phyloP scores from a whole-genome alignment of 2,113 vertebrate species.

The Esox niger region DNA sequence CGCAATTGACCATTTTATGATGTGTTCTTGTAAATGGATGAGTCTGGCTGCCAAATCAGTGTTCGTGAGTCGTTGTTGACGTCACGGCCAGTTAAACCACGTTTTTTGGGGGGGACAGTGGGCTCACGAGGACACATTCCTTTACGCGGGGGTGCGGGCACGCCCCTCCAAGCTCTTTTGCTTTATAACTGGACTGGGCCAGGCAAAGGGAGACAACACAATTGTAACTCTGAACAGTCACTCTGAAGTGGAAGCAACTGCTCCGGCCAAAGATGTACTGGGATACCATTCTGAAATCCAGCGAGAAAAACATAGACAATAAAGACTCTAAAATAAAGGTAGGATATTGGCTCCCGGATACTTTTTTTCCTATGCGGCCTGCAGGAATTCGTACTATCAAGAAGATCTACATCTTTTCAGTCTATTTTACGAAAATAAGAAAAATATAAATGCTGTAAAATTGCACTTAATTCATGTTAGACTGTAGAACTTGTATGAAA shows the following conservation, averaged over 20 bases:
- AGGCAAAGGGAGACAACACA: slow-evolving; percentile 33
- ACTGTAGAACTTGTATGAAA: background rate
- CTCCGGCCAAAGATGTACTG: slow-evolving; percentile 44
- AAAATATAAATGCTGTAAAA: background rate
- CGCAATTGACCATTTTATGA: slow-evolving; percentile 7
- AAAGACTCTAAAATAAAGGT: slow-evolving; percentile 55
- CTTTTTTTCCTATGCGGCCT: background rate
- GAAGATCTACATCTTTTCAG: no score
- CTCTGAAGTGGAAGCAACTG: slow-evolving; percentile 4
- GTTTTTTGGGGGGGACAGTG: slow-evolving; percentile 11
- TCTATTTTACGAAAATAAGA: no score
- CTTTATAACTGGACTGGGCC: slow-evolving; percentile 62
- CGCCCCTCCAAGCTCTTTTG: slow-evolving; percentile 50
- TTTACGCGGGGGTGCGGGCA: slow-evolving; percentile 14
- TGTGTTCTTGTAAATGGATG: slow-evolving; percentile 62
- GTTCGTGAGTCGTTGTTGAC: slow-evolving; percentile 54
- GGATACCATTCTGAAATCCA: slow-evolving; percentile 41
- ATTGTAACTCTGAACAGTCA: slow-evolving; percentile 13
- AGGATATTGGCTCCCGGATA: background rate
- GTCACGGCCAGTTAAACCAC: slow-evolving; percentile 50
- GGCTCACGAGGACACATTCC: slow-evolving; percentile 65
- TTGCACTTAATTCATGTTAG: background rate
- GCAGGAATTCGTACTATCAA: background rate
- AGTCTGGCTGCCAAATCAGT: slow-evolving; percentile 33
- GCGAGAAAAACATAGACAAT: slow-evolving; percentile 26